phyloP scores from a whole-genome alignment of 2,888 invertebrate species.

The Anoncus sp. region DNA sequence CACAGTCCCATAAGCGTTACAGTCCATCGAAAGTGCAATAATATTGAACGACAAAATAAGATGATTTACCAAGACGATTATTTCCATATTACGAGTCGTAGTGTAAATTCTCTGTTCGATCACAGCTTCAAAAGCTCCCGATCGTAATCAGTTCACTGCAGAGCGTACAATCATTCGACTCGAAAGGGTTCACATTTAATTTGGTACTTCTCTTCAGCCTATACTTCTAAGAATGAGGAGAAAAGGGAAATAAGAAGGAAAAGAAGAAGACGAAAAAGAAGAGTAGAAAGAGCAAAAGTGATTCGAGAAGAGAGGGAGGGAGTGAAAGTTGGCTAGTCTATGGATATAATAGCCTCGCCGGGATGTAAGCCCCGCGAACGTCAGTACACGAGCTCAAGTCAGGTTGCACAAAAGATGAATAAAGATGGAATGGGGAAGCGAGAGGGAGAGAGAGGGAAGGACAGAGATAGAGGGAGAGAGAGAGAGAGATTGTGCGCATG shows the following conservation, averaged over 20 bases:
- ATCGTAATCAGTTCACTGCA: slow-evolving; percentile 27
- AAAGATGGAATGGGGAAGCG: slow-evolving; percentile 26
- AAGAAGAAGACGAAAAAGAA: slow-evolving; percentile 13
- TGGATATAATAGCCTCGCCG: slow-evolving; percentile 60
- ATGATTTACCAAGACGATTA: slow-evolving; percentile 10
- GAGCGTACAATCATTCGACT: slow-evolving; percentile 27
- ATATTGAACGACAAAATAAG: background rate
- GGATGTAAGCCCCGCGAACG: slow-evolving; percentile 60
- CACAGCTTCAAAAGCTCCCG: slow-evolving; percentile 22
- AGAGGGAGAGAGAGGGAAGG: slow-evolving; percentile 10
- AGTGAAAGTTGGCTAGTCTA: slow-evolving; percentile 33
- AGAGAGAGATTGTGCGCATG: slow-evolving; percentile 50
- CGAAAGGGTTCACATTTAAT: slow-evolving; percentile 44
- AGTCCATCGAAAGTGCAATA: background rate
- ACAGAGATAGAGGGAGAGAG: slow-evolving; percentile 14
- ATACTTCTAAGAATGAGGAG: slow-evolving; percentile 6
- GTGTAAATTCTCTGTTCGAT: slow-evolving; percentile 9
- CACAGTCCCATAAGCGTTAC: background rate
- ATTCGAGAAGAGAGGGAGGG: slow-evolving; percentile 18
- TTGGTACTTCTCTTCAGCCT: slow-evolving; percentile 13
- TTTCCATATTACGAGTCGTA: background rate
- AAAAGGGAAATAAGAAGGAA: slow-evolving; percentile 1
- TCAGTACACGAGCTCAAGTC: slow-evolving; percentile 61
- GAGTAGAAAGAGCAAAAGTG: slow-evolving; percentile 36
- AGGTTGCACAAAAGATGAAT: slow-evolving; percentile 54